Percentiles rank a stretch among this genome's conserved stretches.
Conservation (phyloP, 2,113 vertebrate species). For the Cacatua alba region DNA sequence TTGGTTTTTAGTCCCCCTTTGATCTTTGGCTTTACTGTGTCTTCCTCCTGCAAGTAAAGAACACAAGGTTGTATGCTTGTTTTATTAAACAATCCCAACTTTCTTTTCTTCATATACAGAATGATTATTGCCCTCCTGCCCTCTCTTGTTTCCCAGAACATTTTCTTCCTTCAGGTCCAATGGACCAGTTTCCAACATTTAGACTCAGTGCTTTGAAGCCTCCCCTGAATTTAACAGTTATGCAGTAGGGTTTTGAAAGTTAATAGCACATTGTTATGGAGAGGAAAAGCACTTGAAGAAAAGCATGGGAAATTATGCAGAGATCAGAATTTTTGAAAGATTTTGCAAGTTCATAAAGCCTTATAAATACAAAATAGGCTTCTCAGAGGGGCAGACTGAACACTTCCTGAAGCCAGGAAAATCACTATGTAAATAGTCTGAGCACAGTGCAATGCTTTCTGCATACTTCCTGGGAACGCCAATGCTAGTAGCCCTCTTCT, state of each 20-base stretch:
- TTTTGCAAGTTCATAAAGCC: slow-evolving; percentile 24
- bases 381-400: slow-evolving; percentile 5
- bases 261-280: slow-evolving; percentile 41
- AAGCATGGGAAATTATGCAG: neutral
- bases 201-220: neutral
- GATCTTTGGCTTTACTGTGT: neutral
- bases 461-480: neutral
- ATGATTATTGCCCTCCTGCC: neutral
- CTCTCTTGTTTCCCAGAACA: neutral
- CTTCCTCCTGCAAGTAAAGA: neutral
- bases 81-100: neutral
- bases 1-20: neutral
- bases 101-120: neutral
- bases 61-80: neutral
- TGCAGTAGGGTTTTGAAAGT: neutral
- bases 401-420: neutral
- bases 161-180: neutral
- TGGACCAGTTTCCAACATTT: neutral
- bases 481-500: neutral
- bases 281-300: slow-evolving; percentile 3
- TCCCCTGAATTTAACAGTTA: neutral
- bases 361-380: slow-evolving; percentile 38
- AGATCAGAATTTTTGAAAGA: slow-evolving; percentile 18
- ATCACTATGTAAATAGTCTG: neutral
- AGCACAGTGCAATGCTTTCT: neutral